Evolutionary conservation across 1,140 invertebrate genomes (phyloP).

Genomic region (Papilio xuthus): DNA sequence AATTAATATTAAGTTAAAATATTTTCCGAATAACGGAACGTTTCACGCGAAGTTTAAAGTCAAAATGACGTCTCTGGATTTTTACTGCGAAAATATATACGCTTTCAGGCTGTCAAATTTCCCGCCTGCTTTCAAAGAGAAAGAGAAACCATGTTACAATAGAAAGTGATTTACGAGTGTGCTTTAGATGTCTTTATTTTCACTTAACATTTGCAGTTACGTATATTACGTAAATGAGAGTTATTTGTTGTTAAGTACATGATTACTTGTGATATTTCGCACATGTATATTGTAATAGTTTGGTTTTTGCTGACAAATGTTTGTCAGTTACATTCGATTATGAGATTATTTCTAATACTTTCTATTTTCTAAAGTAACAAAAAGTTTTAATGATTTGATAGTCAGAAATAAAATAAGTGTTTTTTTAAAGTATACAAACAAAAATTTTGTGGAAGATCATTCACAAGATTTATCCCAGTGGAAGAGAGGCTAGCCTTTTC

Average conservation of each 20-base stretch:
- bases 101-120: neutral
- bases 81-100: conserved; percentile 34
- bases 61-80: conserved; percentile 14
- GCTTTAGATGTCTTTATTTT: conserved; percentile 24
- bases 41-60: neutral
- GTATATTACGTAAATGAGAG: conserved; percentile 11
- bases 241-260: conserved; percentile 28
- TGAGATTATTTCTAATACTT: neutral
- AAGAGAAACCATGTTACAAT: conserved; percentile 11
- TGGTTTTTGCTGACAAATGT: neutral
- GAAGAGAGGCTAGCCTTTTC: too few species aligned
- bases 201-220: conserved; percentile 9
- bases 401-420: too few species aligned
- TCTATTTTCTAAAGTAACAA: neutral
- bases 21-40: neutral
- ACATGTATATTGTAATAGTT: conserved; percentile 6
- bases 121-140: conserved; percentile 15
- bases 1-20: neutral
- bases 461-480: too few species aligned
- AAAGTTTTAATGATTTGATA: too few species aligned
- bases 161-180: conserved; percentile 30
- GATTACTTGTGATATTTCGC: conserved; percentile 31
- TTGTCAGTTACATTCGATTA: neutral
- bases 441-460: too few species aligned
- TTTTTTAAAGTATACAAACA: too few species aligned